phyloP scores from a whole-genome alignment of 2,113 vertebrate species.

The Leptobrachium ailaonicum region DNA sequence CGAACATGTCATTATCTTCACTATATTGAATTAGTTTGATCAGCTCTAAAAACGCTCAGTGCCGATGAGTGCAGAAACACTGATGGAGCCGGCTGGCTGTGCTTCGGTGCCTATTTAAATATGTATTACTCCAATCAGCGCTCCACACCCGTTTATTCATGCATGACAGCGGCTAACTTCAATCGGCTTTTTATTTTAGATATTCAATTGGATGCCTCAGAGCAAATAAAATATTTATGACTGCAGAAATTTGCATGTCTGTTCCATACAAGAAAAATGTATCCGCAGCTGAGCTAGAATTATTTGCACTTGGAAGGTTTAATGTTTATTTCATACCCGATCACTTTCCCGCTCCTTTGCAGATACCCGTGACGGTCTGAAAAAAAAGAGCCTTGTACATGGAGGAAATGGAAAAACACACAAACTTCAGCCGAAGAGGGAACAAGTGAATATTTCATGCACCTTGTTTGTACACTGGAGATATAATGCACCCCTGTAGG shows the following conservation, averaged over 20 bases:
- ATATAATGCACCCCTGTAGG: conserved; percentile 14
- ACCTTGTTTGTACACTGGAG: conserved; percentile 38
- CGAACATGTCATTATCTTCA: not conserved
- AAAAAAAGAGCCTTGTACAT: conserved; percentile 11
- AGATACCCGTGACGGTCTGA: conserved; percentile 23
- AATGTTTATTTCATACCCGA: conserved; percentile 48
- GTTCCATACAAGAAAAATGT: conserved; percentile 27
- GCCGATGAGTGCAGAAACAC: conserved; percentile 1
- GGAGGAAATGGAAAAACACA: conserved; percentile 44
- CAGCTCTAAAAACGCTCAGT: not conserved
- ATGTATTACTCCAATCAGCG: conserved; percentile 12
- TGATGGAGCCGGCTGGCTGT: not conserved
- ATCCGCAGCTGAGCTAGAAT: conserved; percentile 43
- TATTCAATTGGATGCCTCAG: conserved; percentile 34
- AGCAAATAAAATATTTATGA: conserved; percentile 40
- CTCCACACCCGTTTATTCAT: conserved; percentile 21
- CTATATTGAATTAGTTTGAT: not conserved
- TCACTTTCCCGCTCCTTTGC: conserved; percentile 46
- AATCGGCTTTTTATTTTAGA: conserved; percentile 38
- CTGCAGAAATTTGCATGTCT: conserved; percentile 36
- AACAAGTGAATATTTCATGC: conserved; percentile 49
- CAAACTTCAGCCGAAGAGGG: conserved; percentile 23
- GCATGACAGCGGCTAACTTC: conserved; percentile 39
- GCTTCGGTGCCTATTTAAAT: conserved; percentile 27
- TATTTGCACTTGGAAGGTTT: conserved; percentile 49